Percentiles rank a stretch among this genome's conserved stretches.
phyloP scores from a whole-genome alignment of 2,888 invertebrate species.

The Margaritifera margaritifera region DNA sequence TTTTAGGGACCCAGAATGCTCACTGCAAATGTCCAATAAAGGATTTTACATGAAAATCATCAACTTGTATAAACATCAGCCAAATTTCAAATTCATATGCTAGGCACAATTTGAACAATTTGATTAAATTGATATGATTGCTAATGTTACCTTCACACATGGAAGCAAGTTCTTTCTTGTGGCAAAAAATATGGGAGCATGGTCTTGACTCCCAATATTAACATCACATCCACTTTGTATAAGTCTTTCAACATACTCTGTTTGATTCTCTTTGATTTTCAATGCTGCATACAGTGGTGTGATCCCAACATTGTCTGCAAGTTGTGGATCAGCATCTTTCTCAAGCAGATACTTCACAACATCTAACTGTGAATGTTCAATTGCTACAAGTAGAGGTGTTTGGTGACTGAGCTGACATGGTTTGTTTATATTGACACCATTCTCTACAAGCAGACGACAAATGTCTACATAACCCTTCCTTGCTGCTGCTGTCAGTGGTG shows the following conservation, averaged over 20 bases:
- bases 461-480: slow-evolving; percentile 87
- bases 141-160: slow-evolving; percentile 46
- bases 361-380: slow-evolving; percentile 81
- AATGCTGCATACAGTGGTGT: slow-evolving; percentile 55
- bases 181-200: slow-evolving; percentile 57
- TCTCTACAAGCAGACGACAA: slow-evolving; percentile 87
- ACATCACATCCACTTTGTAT: slow-evolving; percentile 54
- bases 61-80: neutral
- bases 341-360: slow-evolving; percentile 90
- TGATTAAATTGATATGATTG: neutral
- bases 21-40: neutral
- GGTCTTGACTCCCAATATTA: slow-evolving; percentile 60
- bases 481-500: slow-evolving; percentile 49
- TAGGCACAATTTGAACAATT: neutral
- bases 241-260: slow-evolving; percentile 35
- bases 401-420: slow-evolving; percentile 42
- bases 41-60: neutral
- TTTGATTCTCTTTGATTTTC: slow-evolving; percentile 38
- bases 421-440: slow-evolving; percentile 90
- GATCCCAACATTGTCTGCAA: slow-evolving; percentile 58
- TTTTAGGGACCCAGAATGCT: neutral
- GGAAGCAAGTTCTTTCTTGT: slow-evolving; percentile 47
- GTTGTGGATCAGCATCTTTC: slow-evolving; percentile 85
- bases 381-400: slow-evolving; percentile 93
- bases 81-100: neutral